phyloP scores from a whole-genome alignment of 1,140 invertebrate genomes.

The Pinna nobilis region DNA sequence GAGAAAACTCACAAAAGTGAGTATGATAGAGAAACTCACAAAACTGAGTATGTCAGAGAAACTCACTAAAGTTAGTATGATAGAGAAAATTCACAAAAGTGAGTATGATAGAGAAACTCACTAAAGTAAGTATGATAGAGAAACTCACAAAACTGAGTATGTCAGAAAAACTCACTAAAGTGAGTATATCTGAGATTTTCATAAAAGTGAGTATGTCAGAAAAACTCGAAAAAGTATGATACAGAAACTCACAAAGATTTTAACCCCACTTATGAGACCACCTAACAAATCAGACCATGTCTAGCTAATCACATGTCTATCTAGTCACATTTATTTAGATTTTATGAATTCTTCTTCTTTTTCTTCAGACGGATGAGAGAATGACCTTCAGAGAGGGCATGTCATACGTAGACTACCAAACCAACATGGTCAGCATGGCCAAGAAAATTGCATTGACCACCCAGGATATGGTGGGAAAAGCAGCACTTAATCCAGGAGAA shows the following conservation, averaged over 20 bases:
- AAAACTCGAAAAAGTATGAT: constrained; percentile 85
- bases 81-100: constrained; percentile 85
- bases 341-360: too few species aligned
- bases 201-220: background rate
- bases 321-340: background rate
- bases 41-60: constrained; percentile 86
- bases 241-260: constrained; percentile 88
- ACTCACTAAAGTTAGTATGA: background rate
- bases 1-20: constrained; percentile 89
- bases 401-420: constrained; percentile 96
- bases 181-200: background rate
- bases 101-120: constrained; percentile 92
- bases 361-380: constrained; percentile 71
- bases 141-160: constrained; percentile 91
- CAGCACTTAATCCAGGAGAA: constrained; percentile 81
- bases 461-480: constrained; percentile 93
- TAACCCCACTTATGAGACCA: constrained; percentile 70
- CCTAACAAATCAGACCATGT: background rate
- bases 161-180: constrained; percentile 75
- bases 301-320: background rate
- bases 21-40: constrained; percentile 92
- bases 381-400: constrained; percentile 56
- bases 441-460: constrained; percentile 95
- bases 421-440: constrained; percentile 93
- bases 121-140: constrained; percentile 90